Base-by-base conservation (phyloP, 2,113 vertebrate species). In the Melanerpes formicivorus region DNA sequence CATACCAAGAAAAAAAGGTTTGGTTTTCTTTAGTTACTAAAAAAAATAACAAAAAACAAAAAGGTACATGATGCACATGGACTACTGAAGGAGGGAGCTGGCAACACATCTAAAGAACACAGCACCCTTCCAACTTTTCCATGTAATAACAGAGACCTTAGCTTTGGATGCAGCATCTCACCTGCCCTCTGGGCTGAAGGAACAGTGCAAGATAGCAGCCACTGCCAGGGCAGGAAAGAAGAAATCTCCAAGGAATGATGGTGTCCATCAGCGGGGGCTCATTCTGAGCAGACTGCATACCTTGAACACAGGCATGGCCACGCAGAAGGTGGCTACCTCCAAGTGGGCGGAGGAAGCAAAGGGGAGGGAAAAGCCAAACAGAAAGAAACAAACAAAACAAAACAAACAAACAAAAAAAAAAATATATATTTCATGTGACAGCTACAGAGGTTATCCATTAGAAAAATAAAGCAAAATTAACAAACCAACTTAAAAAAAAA, bases 71-170 rank as follows among this genome's bases (percentile, higher is more conserved):
- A 91, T 90, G 44, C 86, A 97, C 95, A 95, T 96, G 97, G 97
- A 97, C 96, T 96, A 96, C 97, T 95, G 98, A 97, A 98, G 95
- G 95, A 95, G 93, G 97, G 97, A 97, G 98, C 98, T 97, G 96
- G 98, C 96, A 97, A 97, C 95, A 97, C 78, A 83, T 94, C 87
- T 94, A 90, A 96, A 96, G 97, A 97, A 97, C 93, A 96, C 97
- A 97, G 97, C 97, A 95, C 97, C 98, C 97, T 83, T 88, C 83
- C 87, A 95, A 88, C 75, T 95, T 58, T 93, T 80, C 69, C 87
- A 91, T 66, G 86, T 83, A 93, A 93, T 81, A 88, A 90, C 91
- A 95, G 82, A 87, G 90, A 95, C 74, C 90, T 97, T 91, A 85
- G 82, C 80, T 93, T 93, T 89, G 86, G 92, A 93, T 93, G 81